Conservation (phyloP, 2,797 vertebrate species). For the Acanthornis magna region DNA sequence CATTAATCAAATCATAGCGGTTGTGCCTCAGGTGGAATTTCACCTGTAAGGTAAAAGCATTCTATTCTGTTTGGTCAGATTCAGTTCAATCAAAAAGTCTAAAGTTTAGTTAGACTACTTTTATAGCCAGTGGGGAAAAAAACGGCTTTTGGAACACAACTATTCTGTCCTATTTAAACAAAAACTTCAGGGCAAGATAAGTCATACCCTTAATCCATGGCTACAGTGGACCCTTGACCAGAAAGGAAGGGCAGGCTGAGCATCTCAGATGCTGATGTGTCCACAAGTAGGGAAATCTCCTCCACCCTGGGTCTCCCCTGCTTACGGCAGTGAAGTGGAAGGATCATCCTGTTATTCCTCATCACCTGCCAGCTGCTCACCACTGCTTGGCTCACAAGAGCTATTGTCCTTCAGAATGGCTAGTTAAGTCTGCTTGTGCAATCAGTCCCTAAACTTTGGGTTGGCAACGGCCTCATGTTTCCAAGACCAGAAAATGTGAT, state of each 20-base stretch:
- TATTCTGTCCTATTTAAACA: neutral
- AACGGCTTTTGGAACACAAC: neutral
- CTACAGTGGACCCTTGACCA: neutral
- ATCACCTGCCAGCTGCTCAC: slow-evolving; percentile 37
- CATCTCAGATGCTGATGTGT: neutral
- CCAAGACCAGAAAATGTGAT: slow-evolving; percentile 65
- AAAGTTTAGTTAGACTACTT: neutral
- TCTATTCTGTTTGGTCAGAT: neutral
- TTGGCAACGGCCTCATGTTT: slow-evolving; percentile 24
- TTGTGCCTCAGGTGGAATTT: neutral
- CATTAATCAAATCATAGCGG: neutral
- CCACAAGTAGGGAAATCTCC: neutral
- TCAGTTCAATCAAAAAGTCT: neutral
- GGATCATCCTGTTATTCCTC: slow-evolving; percentile 31
- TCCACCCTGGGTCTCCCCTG: neutral
- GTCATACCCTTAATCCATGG: neutral
- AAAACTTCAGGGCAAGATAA: neutral
- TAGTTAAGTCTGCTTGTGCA: slow-evolving; percentile 44
- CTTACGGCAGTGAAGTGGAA: slow-evolving; percentile 1
- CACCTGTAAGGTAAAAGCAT: neutral
- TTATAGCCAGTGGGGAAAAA: neutral
- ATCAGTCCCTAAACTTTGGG: slow-evolving; percentile 20
- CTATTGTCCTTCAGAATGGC: slow-evolving; percentile 33
- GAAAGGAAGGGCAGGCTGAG: neutral
- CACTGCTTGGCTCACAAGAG: neutral